Percentiles rank a stretch among this genome's conserved stretches.
Conservation (phyloP, 2,888 invertebrate species). For the Sepioteuthis lessoniana region DNA sequence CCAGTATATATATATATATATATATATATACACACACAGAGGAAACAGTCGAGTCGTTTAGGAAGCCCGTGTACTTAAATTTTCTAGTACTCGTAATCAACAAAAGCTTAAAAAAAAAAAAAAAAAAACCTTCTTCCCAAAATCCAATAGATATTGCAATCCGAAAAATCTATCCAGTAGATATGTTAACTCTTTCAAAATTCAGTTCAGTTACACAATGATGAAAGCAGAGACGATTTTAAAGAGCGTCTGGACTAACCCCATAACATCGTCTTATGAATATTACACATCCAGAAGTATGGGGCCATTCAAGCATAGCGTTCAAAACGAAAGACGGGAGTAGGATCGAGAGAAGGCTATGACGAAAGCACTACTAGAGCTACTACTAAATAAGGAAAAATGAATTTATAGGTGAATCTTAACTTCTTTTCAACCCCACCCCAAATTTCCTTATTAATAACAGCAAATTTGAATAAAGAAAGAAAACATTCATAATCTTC, state of each 20-base stretch:
- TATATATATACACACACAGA: too few species aligned
- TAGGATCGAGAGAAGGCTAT: not conserved
- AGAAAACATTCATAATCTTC: not conserved
- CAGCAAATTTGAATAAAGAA: not conserved
- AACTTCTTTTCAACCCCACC: not conserved
- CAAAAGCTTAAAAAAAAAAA: too few species aligned
- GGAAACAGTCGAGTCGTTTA: too few species aligned
- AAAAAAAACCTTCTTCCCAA: too few species aligned
- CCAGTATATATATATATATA: too few species aligned
- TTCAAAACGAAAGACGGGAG: not conserved
- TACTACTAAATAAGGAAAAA: not conserved
- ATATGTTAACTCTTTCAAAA: too few species aligned
- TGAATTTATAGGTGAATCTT: not conserved
- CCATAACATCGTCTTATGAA: not conserved
- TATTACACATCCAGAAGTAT: not conserved
- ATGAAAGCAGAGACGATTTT: not conserved
- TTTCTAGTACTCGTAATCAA: too few species aligned
- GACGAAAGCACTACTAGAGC: not conserved
- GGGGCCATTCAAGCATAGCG: not conserved
- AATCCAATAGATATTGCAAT: too few species aligned
- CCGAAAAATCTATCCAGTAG: too few species aligned
- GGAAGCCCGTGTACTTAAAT: too few species aligned
- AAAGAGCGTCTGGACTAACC: not conserved
- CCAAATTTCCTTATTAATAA: not conserved
- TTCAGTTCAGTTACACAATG: too few species aligned